Percentiles rank a stretch among this genome's conserved stretches.
phyloP scores from a whole-genome alignment of 64 coral and sea anemone species.

The Stichodactyla helianthus region DNA sequence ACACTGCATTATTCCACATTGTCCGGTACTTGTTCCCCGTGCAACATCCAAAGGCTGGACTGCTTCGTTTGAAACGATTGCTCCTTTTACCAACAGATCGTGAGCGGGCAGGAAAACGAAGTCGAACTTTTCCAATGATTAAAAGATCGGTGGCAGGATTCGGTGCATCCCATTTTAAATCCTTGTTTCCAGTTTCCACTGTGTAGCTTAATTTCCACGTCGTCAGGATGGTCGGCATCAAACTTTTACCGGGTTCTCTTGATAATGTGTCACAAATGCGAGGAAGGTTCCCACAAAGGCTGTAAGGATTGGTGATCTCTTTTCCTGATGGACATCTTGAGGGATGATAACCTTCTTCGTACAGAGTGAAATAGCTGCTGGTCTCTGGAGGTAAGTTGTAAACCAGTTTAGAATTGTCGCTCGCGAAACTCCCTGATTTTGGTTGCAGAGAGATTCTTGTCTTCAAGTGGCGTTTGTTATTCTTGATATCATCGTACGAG shows the following conservation, averaged over 20 bases:
- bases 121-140: constrained; percentile 36
- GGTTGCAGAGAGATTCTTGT: constrained; percentile 8
- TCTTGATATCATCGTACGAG: neutral
- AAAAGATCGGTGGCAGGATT: constrained; percentile 41
- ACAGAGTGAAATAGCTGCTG: constrained; percentile 18
- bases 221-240: constrained; percentile 48
- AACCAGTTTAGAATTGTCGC: neutral
- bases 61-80: neutral
- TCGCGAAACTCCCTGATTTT: neutral
- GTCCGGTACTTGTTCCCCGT: constrained; percentile 16
- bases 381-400: constrained; percentile 35
- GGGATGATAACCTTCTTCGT: constrained; percentile 33
- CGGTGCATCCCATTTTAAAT: constrained; percentile 37
- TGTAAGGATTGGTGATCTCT: constrained; percentile 43
- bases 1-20: constrained; percentile 18
- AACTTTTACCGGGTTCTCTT: neutral
- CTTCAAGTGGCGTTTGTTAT: neutral
- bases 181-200: neutral
- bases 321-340: constrained; percentile 16
- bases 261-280: constrained; percentile 24
- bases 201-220: constrained; percentile 31
- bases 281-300: constrained; percentile 44
- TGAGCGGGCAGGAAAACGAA: neutral
- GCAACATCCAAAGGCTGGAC: constrained; percentile 26
- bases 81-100: neutral